Evolutionary conservation across 2,113 vertebrate species (phyloP).

Genomic region (Chroicocephalus ridibundus): DNA sequence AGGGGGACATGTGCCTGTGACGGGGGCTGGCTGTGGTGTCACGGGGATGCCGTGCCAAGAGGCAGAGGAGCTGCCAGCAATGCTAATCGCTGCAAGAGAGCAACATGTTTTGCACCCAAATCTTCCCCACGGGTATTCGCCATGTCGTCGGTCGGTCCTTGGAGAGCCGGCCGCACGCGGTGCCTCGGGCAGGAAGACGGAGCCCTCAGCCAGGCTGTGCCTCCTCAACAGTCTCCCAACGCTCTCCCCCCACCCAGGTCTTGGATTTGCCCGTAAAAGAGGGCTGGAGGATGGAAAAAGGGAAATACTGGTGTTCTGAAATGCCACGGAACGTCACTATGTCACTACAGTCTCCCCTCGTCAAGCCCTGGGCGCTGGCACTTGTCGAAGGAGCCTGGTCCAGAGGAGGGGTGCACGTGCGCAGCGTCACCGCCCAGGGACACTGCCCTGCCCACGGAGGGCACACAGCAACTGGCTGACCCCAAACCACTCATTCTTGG

Average conservation of each 20-base stretch:
- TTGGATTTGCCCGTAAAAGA: neutral
- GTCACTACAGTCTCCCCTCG: neutral
- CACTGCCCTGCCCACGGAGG: neutral
- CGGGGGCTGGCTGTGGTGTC: neutral
- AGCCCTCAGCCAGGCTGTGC: neutral
- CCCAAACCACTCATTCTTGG: neutral
- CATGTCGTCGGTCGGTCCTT: fast-evolving
- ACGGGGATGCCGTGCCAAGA: fast-evolving
- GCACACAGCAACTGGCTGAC: neutral
- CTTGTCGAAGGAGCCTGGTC: neutral
- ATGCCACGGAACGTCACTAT: neutral
- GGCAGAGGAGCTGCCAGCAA: neutral
- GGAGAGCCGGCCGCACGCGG: fast-evolving
- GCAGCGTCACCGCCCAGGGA: neutral
- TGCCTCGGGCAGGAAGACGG: neutral
- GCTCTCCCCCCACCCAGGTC: neutral
- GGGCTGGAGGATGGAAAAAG: neutral
- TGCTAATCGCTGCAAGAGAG: neutral
- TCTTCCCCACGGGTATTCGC: neutral
- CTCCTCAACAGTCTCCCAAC: neutral
- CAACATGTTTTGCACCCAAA: neutral
- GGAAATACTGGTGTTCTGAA: neutral
- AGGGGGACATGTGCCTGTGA: neutral
- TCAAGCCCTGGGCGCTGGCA: neutral
- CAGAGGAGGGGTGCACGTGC: neutral